Conservation (phyloP, 1,140 invertebrate genomes). For the Drosophila leontia region DNA sequence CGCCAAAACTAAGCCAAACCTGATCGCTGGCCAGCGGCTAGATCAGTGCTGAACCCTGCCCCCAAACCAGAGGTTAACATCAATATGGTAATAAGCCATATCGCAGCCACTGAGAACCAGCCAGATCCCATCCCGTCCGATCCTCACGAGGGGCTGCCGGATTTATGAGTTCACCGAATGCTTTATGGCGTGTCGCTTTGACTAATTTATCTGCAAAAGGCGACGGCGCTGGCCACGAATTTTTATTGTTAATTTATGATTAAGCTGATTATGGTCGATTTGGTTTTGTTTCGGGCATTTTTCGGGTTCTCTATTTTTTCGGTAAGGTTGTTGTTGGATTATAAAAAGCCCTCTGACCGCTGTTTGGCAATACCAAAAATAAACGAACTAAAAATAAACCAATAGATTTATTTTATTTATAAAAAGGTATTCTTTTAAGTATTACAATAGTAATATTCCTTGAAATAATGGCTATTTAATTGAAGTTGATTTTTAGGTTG, state of each 20-base stretch:
- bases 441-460: neutral
- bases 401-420: neutral
- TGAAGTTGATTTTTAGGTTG: neutral
- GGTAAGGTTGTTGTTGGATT: slow-evolving; percentile 1
- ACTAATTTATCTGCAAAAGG: slow-evolving; percentile 81
- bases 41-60: slow-evolving; percentile 68
- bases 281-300: slow-evolving; percentile 26
- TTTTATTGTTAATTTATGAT: slow-evolving; percentile 82
- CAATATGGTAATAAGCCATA: slow-evolving; percentile 80
- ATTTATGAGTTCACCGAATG: slow-evolving; percentile 83
- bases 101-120: slow-evolving; percentile 43
- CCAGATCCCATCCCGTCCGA: slow-evolving; percentile 14
- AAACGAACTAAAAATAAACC: neutral
- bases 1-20: slow-evolving; percentile 51
- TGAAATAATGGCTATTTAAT: neutral
- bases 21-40: slow-evolving; percentile 60
- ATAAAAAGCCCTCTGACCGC: neutral
- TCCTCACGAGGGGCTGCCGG: slow-evolving; percentile 46
- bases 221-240: slow-evolving; percentile 61
- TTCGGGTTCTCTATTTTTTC: slow-evolving; percentile 6
- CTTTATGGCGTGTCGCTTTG: slow-evolving; percentile 84
- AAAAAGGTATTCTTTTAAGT: neutral
- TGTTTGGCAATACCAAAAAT: slow-evolving; percentile 22
- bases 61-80: slow-evolving; percentile 59
- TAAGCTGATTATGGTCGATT: slow-evolving; percentile 68